Evolutionary conservation across 1,140 invertebrate species (phyloP).

Genomic region (Cylas formicarius): DNA sequence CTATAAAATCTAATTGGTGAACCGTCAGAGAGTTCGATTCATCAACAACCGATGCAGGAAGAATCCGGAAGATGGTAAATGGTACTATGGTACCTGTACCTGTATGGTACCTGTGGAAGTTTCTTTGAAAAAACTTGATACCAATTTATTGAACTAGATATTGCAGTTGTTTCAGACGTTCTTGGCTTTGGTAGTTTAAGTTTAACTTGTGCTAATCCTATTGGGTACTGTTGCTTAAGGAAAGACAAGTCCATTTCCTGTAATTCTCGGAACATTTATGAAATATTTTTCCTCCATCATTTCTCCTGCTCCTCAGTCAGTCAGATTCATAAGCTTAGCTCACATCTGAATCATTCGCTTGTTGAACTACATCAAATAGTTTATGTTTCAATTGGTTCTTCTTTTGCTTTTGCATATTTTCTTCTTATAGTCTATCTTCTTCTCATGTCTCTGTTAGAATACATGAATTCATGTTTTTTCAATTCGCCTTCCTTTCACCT

Average conservation of each 20-base stretch:
- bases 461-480: constrained; percentile 12
- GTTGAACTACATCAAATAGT: constrained; percentile 2
- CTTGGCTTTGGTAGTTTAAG: constrained; percentile 10
- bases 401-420: constrained; percentile 7
- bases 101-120: too few relatives aligned
- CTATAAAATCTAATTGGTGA: too few relatives aligned
- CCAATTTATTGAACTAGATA: neutral
- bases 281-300: constrained; percentile 11
- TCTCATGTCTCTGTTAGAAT: constrained; percentile 14
- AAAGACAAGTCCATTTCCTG: constrained; percentile 9
- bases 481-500: neutral
- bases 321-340: constrained; percentile 11
- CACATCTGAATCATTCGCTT: too few relatives aligned
- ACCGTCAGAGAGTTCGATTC: too few relatives aligned
- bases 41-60: too few relatives aligned
- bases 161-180: constrained; percentile 5
- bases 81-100: too few relatives aligned
- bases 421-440: constrained; percentile 9
- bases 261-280: constrained; percentile 11
- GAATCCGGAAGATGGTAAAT: too few relatives aligned
- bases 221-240: constrained; percentile 5
- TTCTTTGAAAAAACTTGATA: too few relatives aligned
- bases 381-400: constrained; percentile 5
- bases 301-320: constrained; percentile 4
- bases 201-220: constrained; percentile 11